Evolutionary conservation across 2,888 invertebrate genomes (phyloP).

Genomic region (Phasia obesa): DNA sequence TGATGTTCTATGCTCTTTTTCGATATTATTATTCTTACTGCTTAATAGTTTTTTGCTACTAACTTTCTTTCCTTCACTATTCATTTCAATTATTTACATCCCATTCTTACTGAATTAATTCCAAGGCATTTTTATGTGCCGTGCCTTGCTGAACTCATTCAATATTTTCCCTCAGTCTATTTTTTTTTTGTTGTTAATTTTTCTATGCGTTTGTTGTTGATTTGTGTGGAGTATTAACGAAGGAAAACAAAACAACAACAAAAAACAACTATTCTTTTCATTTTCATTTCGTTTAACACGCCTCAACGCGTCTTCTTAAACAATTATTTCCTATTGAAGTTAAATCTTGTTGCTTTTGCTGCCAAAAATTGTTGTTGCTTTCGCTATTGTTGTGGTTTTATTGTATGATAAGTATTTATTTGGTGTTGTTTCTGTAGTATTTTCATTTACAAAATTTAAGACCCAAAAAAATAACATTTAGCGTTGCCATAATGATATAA

Average conservation of each 20-base stretch:
- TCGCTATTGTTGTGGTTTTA: conserved; percentile 49
- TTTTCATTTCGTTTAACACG: conserved; percentile 58
- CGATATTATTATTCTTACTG: conserved; percentile 36
- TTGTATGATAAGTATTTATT: conserved; percentile 31
- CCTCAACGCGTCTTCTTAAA: conserved; percentile 65
- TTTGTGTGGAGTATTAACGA: conserved; percentile 18
- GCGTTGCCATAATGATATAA: too few species aligned
- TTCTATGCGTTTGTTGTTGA: conserved; percentile 8
- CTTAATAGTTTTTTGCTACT: conserved; percentile 10
- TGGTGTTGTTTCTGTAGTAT: conserved; percentile 23
- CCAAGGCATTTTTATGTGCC: too few species aligned
- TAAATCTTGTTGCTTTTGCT: conserved; percentile 48
- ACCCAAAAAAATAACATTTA: neutral
- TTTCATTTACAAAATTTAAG: conserved; percentile 38
- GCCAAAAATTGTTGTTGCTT: conserved; percentile 46
- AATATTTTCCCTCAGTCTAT: conserved; percentile 31
- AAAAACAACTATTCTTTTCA: neutral
- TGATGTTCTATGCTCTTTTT: conserved; percentile 58
- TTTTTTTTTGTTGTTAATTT: conserved; percentile 1
- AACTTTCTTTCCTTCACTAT: conserved; percentile 44
- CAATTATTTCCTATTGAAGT: conserved; percentile 65
- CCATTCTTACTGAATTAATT: conserved; percentile 37
- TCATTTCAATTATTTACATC: conserved; percentile 44
- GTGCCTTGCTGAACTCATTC: conserved; percentile 28
- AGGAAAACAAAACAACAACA: neutral